phyloP scores from a whole-genome alignment of 2,797 vertebrate genomes.

The Forpus xanthops region DNA sequence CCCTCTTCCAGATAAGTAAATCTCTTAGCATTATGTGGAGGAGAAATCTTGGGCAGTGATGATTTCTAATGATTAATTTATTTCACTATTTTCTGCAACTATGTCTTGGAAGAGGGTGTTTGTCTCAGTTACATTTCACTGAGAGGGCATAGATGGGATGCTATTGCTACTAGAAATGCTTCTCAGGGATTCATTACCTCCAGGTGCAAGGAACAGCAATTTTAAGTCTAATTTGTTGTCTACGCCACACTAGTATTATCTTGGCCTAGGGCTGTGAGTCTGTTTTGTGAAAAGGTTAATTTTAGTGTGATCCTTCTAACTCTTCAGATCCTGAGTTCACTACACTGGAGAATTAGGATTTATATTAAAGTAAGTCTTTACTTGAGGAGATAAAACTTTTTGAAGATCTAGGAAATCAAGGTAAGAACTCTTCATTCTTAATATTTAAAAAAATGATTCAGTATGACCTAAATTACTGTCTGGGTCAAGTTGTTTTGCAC shows the following conservation, averaged over 20 bases:
- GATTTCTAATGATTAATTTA: background rate
- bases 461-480: background rate
- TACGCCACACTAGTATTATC: background rate
- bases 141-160: background rate
- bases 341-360: background rate
- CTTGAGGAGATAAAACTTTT: background rate
- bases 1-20: background rate
- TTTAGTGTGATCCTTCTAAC: background rate
- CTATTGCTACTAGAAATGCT: background rate
- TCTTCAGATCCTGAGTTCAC: background rate
- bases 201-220: background rate
- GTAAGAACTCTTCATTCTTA: background rate
- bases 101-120: background rate
- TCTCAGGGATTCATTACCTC: background rate
- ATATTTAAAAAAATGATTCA: background rate
- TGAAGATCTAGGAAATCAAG: background rate
- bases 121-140: background rate
- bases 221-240: background rate
- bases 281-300: background rate
- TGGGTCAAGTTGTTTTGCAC: conserved; percentile 12
- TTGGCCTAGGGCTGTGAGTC: background rate
- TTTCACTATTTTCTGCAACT: background rate
- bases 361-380: background rate
- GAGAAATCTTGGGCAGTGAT: background rate
- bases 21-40: background rate